Conservation (phyloP, 2,113 vertebrate species). For the mouse (Mus musculus) region DNA sequence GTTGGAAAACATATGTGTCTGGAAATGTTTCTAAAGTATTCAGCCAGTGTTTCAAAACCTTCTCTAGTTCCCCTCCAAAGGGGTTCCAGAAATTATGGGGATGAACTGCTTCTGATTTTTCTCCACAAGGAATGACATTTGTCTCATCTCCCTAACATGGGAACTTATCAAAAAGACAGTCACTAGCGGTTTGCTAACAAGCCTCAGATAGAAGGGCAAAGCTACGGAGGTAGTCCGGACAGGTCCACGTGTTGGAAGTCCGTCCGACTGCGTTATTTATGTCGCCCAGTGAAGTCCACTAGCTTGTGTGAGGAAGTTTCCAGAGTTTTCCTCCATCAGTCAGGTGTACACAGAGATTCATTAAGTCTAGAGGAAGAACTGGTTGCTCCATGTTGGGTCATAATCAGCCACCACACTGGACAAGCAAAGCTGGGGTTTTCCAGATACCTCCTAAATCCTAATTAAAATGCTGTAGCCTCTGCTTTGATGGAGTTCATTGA, state of each 20-base stretch:
- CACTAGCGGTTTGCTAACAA: slow-evolving; percentile 27
- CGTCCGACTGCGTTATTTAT: background rate
- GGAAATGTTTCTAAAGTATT: slow-evolving; percentile 8
- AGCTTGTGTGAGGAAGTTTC: slow-evolving; percentile 5
- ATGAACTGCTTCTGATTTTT: slow-evolving; percentile 6
- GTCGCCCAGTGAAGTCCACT: background rate
- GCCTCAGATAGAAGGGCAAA: slow-evolving; percentile 13
- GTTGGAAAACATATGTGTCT: background rate
- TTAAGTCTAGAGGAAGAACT: background rate
- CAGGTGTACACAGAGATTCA: background rate
- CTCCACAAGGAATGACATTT: background rate
- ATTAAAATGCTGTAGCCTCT: background rate
- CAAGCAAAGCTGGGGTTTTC: slow-evolving; percentile 4
- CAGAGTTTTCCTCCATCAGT: slow-evolving; percentile 2
- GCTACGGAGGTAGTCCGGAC: background rate
- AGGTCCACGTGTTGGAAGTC: background rate
- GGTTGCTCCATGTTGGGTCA: background rate
- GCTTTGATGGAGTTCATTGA: background rate
- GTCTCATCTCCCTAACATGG: slow-evolving; percentile 11
- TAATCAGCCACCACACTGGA: background rate
- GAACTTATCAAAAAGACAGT: slow-evolving; percentile 40
- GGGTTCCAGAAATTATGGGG: background rate
- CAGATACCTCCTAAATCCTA: background rate
- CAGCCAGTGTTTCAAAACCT: slow-evolving; percentile 15
- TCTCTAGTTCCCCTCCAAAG: background rate